phyloP scores from a whole-genome alignment of 2,888 invertebrate genomes.

The Caenorhabditis wallacei region DNA sequence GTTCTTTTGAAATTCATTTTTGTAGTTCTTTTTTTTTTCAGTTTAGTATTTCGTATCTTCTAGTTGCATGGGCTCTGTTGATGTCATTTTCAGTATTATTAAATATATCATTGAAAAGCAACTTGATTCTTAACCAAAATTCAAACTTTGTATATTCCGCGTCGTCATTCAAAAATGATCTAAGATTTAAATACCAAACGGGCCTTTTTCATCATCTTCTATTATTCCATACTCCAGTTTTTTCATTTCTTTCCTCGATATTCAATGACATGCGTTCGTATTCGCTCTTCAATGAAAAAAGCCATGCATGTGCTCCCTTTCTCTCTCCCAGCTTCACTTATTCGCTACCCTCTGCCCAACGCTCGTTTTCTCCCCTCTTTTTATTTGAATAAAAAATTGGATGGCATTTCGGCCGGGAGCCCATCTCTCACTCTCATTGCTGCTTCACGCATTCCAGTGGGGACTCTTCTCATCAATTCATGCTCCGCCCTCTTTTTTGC shows the following conservation, averaged over 20 bases:
- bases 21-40: too few species aligned
- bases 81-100: too few species aligned
- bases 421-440: conserved; percentile 30
- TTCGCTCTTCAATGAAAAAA: conserved; percentile 36
- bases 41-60: too few species aligned
- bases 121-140: too few species aligned
- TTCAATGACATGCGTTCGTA: conserved; percentile 17
- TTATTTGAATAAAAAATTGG: conserved; percentile 65
- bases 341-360: conserved; percentile 13
- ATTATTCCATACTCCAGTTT: background rate
- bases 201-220: too few species aligned
- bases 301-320: conserved; percentile 37
- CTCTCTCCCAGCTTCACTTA: background rate
- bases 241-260: background rate
- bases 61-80: too few species aligned
- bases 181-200: too few species aligned
- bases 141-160: too few species aligned
- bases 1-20: too few species aligned
- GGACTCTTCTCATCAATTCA: conserved; percentile 11
- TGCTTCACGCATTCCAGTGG: conserved; percentile 45
- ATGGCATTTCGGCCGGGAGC: conserved; percentile 54
- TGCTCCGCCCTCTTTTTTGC: conserved; percentile 1
- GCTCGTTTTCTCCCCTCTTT: conserved; percentile 37
- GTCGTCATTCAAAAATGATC: too few species aligned
- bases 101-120: too few species aligned